Conservation (phyloP, 2,888 invertebrate species). For the Drosophila tanythrix region DNA sequence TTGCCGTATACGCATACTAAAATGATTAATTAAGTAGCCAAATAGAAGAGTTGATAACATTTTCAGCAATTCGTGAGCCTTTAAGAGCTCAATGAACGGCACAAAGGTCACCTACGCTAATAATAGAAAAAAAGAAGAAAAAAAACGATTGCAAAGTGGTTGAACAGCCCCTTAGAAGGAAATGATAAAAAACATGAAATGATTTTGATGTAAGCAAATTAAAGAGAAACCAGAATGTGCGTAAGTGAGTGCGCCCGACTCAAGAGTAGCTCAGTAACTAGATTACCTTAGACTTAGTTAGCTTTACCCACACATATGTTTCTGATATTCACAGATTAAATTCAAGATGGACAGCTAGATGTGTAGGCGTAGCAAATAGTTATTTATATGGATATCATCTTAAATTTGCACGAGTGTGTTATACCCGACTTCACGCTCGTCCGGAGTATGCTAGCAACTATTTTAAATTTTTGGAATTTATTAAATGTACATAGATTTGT, state of each 20-base stretch:
- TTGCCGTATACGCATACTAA: conserved; percentile 8
- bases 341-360: background rate
- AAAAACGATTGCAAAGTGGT: background rate
- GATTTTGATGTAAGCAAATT: conserved; percentile 23
- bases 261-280: background rate
- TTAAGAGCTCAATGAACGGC: conserved; percentile 38
- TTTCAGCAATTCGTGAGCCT: conserved; percentile 18
- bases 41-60: conserved; percentile 18
- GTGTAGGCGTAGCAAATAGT: background rate
- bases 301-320: background rate
- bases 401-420: background rate
- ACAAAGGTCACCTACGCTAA: conserved; percentile 25
- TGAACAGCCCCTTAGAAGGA: conserved; percentile 1
- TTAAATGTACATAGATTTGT: conserved; percentile 24
- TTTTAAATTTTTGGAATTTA: conserved; percentile 24
- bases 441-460: conserved; percentile 19
- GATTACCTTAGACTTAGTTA: background rate
- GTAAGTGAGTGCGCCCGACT: background rate
- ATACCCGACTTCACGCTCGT: background rate
- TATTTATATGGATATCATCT: background rate
- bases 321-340: background rate
- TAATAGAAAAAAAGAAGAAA: background rate
- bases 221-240: background rate
- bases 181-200: conserved; percentile 14
- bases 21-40: conserved; percentile 32